Base-by-base conservation (phyloP, 2,888 invertebrate species). In the Lasioglossum pauxillum region DNA sequence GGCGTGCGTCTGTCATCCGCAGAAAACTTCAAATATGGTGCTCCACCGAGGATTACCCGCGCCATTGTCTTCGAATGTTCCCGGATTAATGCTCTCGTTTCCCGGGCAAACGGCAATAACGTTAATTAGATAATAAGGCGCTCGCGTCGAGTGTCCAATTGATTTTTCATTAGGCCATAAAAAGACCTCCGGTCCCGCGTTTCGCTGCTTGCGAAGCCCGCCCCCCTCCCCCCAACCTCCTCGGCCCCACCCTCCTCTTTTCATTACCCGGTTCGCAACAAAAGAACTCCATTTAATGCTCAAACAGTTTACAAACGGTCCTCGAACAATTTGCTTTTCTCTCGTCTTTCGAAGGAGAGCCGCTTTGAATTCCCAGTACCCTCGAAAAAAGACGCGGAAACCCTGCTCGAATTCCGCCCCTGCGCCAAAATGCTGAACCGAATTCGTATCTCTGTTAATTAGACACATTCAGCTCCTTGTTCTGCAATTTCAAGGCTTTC, bases 111-210 rank as follows among this genome's bases (percentile, higher is more conserved):
- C 31, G 23, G 53, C 49, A 27, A 75, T 75, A 60, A 75, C 41
- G 75, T 49, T 84, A 78, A 84, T 78, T 71, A 84, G 74, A 75
- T 78, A 71, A 84, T 75, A 64, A 64, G 64, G 44, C 57, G 19
- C 19, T 16, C 19, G 35, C 72, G 74, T 49, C 46, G 35, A 35
- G 74, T 38, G 31, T 35, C 74, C 67, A 69, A 84, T 84, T 84
- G 84, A 84, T 84, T 84, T 71, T 75, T 84, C 84, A 60, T 84
- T 84, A 69, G 14, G 27, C 67, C 77, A 41, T 49, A 27, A 64
- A 60, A 69, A n/a, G 53, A 12, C 3, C 69, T 27, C 69, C 12
- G 60, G 14, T 64, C 64, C 64, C n/a, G 46, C 35, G 46, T 46
- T 74, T 74, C 35, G 12, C 71, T 41, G 31, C 35, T 16, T 31